Conservation (phyloP, 2,113 vertebrate genomes). For the Platanista minor region DNA sequence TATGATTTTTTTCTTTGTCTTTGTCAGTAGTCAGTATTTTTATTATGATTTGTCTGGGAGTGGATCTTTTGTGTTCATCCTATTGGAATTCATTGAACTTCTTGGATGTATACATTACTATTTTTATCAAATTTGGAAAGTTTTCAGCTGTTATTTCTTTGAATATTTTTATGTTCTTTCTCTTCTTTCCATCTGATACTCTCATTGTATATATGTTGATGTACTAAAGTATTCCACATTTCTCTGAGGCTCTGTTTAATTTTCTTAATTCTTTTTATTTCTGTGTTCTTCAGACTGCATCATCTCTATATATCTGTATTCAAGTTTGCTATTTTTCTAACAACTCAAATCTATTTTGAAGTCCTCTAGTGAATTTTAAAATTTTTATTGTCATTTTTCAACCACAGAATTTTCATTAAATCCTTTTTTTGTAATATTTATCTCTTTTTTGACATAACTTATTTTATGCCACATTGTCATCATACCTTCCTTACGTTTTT, state of each 20-base stretch:
- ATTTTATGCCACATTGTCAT: not conserved
- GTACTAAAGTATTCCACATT: not conserved
- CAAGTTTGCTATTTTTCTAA: not conserved
- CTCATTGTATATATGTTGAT: not conserved
- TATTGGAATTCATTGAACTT: not conserved
- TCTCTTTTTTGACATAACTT: not conserved
- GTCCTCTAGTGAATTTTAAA: not conserved
- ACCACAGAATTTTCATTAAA: not conserved
- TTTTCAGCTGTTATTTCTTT: not conserved
- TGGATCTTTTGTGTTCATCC: not conserved
- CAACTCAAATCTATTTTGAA: not conserved
- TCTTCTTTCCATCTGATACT: not conserved
- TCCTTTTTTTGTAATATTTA: not conserved
- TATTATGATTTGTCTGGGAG: not conserved
- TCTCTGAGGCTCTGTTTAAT: not conserved
- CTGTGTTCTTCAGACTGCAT: not conserved
- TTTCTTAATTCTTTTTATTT: not conserved
- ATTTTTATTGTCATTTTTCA: not conserved
- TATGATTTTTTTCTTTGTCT: not conserved
- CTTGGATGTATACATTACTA: not conserved
- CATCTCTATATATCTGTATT: not conserved
- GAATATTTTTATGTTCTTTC: not conserved
- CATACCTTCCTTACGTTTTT: not conserved
- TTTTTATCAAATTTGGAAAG: not conserved
- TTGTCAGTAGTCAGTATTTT: not conserved